These are phyloP conservation scores for Coryphaenoides rupestris DNA, from an alignment of 2,113 vertebrate species.

Conservation along the genomic window DNA sequence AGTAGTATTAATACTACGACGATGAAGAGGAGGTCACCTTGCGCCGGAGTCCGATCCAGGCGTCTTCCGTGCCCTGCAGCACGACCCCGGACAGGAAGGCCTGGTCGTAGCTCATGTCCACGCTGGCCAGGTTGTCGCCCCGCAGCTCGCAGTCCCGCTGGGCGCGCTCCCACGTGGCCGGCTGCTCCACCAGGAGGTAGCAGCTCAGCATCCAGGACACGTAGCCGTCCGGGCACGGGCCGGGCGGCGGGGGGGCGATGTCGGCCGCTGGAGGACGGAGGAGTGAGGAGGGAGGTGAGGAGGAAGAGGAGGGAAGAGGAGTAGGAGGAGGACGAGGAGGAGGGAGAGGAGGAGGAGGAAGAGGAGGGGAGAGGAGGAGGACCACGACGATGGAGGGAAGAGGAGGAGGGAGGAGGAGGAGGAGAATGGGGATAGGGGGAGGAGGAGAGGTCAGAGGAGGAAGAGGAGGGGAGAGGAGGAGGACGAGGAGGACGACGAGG, in stretches of 20 bases:
- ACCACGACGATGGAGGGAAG: no score
- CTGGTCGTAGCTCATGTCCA: slow-evolving; percentile 78
- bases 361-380: background rate
- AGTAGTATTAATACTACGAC: no score
- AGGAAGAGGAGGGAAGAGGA: background rate
- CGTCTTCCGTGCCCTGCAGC: slow-evolving; percentile 56
- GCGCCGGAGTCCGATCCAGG: slow-evolving; percentile 74
- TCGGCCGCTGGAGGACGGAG: slow-evolving; percentile 57
- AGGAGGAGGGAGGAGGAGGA: no score
- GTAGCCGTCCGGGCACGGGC: slow-evolving; percentile 62
- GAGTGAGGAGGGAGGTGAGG: background rate
- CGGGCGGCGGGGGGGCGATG: slow-evolving; percentile 59
- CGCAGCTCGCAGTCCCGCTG: slow-evolving; percentile 50
- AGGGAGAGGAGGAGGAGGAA: no score
- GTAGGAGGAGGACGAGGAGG: no score
- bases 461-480: background rate
- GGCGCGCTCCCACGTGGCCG: slow-evolving; percentile 62
- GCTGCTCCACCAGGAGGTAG: slow-evolving; percentile 67
- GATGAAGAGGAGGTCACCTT: slow-evolving; percentile 33
- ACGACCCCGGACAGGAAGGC: slow-evolving; percentile 69
- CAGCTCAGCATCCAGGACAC: slow-evolving; percentile 72
- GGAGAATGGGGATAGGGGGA: background rate
- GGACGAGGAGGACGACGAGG: background rate
- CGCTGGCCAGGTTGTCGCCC: slow-evolving; percentile 68
- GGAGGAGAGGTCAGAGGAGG: no score